Evolutionary conservation across 2,888 invertebrate genomes (phyloP).

Genomic region (Orthonevra nobilis): DNA sequence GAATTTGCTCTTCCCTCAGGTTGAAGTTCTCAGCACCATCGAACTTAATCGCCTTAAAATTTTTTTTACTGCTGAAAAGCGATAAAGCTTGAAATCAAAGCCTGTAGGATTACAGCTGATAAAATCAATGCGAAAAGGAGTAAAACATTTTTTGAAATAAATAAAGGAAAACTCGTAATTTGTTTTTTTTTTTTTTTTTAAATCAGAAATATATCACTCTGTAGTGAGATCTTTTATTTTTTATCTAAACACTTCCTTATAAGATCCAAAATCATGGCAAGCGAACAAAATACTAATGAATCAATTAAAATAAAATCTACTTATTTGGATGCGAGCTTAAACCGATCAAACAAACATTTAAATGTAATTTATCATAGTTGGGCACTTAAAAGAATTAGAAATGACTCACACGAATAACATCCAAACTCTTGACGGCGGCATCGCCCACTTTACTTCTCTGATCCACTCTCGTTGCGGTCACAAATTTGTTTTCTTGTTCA

Average conservation of each 20-base stretch:
- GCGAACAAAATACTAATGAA: too few species aligned
- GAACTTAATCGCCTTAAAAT: too few species aligned
- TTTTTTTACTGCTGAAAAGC: too few species aligned
- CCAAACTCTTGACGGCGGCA: slow-evolving; percentile 73
- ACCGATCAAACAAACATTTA: neutral
- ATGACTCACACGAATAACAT: slow-evolving; percentile 78
- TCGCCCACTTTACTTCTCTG: slow-evolving; percentile 69
- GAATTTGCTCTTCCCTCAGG: too few species aligned
- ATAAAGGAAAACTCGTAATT: slow-evolving; percentile 12
- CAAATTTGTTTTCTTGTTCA: slow-evolving; percentile 28
- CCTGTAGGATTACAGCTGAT: neutral
- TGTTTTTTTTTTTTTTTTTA: neutral
- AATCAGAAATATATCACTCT: neutral
- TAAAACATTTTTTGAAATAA: too few species aligned
- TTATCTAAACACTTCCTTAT: slow-evolving; percentile 23
- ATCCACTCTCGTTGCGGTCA: slow-evolving; percentile 24
- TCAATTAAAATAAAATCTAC: too few species aligned
- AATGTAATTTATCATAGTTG: neutral
- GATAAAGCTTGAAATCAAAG: too few species aligned
- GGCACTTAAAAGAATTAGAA: slow-evolving; percentile 72
- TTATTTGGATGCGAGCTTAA: slow-evolving; percentile 6
- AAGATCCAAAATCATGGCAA: slow-evolving; percentile 14
- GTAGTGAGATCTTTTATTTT: slow-evolving; percentile 3
- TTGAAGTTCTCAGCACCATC: too few species aligned
- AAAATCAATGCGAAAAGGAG: neutral